Conservation (phyloP, 2,113 vertebrate species). For the Hassar affinis region DNA sequence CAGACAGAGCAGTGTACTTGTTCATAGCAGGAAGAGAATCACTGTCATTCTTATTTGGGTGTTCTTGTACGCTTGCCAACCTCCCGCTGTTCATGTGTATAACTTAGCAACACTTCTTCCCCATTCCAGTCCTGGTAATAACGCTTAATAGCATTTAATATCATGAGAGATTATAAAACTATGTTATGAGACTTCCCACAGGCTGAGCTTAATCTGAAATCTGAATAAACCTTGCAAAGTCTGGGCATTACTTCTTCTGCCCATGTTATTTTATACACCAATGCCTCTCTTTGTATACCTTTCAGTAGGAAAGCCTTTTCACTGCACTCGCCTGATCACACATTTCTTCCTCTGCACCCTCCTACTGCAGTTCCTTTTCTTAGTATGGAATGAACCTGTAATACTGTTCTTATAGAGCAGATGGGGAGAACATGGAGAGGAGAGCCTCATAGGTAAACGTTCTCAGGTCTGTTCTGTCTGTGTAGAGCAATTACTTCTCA, state of each 20-base stretch:
- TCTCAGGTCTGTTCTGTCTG: neutral
- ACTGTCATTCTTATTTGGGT: conserved; percentile 5
- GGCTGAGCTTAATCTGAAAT: neutral
- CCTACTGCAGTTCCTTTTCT: conserved; percentile 16
- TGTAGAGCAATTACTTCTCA: conserved; percentile 3
- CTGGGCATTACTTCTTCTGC: neutral
- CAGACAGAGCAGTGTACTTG: conserved; percentile 14
- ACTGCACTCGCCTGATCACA: neutral
- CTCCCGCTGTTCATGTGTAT: conserved; percentile 1
- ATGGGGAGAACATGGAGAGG: neutral
- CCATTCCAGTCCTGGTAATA: conserved; percentile 9
- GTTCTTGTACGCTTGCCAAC: neutral
- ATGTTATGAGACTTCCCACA: neutral
- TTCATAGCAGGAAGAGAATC: neutral
- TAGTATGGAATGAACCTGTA: neutral
- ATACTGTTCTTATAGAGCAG: neutral
- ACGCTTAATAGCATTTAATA: neutral
- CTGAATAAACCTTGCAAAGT: neutral
- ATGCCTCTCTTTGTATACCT: neutral
- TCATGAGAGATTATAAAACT: neutral
- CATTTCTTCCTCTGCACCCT: neutral
- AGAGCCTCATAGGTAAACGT: conserved; percentile 3
- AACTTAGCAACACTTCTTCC: conserved; percentile 4
- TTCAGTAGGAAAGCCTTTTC: neutral
- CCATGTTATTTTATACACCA: neutral